These are phyloP conservation scores for Helostoma temminkii DNA, from an alignment of 2,797 vertebrate genomes.

Conservation along the genomic window DNA sequence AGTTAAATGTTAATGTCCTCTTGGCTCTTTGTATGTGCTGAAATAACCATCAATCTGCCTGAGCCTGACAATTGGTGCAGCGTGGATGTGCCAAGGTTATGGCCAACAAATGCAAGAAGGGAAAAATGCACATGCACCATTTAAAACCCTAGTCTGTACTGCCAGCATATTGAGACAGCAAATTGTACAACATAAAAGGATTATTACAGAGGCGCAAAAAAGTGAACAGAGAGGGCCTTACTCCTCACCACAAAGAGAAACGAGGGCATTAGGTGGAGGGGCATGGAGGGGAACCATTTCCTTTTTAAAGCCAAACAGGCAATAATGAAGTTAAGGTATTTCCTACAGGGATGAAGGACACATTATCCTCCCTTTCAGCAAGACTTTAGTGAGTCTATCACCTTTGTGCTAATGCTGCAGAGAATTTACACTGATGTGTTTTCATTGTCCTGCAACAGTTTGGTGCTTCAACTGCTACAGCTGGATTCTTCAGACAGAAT, in stretches of 20 bases:
- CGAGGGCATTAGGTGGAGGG: slow-evolving; percentile 11
- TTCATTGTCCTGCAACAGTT: background rate
- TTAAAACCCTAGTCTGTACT: slow-evolving; percentile 70
- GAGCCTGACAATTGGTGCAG: slow-evolving; percentile 49
- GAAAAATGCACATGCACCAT: slow-evolving; percentile 60
- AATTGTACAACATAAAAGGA: slow-evolving; percentile 69
- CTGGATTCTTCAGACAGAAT: no score
- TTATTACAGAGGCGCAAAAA: slow-evolving; percentile 55
- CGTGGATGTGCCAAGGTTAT: slow-evolving; percentile 75
- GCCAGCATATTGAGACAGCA: slow-evolving; percentile 62
- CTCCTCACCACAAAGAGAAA: slow-evolving; percentile 35
- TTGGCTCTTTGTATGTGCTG: slow-evolving; percentile 54
- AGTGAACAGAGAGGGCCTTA: slow-evolving; percentile 50
- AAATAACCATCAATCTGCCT: slow-evolving; percentile 57
- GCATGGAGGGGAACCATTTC: slow-evolving; percentile 26
- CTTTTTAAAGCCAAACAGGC: slow-evolving; percentile 37
- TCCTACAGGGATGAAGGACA: slow-evolving; percentile 62
- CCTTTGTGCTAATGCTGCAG: slow-evolving; percentile 37
- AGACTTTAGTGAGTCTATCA: slow-evolving; percentile 44
- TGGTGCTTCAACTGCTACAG: background rate
- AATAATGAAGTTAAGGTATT: slow-evolving; percentile 69
- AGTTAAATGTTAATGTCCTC: slow-evolving; percentile 75
- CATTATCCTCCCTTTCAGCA: slow-evolving; percentile 53
- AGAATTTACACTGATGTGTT: slow-evolving; percentile 21
- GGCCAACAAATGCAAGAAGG: slow-evolving; percentile 39